These are phyloP conservation scores for Pterocles burchelli DNA, from an alignment of 2,113 vertebrate species.

Conservation along the genomic window DNA sequence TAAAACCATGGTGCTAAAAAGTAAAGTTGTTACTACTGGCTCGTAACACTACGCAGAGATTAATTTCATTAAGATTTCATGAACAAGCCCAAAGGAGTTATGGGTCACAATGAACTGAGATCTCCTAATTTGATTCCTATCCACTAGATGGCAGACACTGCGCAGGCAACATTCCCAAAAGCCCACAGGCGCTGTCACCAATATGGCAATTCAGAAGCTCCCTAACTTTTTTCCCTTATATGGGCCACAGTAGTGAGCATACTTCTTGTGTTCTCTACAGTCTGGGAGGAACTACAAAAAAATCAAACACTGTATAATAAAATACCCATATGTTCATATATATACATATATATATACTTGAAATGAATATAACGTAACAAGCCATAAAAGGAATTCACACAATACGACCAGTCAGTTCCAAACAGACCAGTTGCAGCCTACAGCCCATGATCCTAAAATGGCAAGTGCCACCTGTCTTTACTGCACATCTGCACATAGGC, in stretches of 20 bases:
- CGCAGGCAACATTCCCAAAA: accelerated
- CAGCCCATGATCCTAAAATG: background rate
- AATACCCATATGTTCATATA: background rate
- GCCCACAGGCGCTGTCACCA: too few species aligned
- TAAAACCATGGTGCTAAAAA: background rate
- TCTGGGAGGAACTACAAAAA: background rate
- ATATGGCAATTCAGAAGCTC: accelerated
- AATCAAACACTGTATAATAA: background rate
- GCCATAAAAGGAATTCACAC: background rate
- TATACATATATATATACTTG: background rate
- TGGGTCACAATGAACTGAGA: background rate
- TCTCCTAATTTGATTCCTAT: background rate
- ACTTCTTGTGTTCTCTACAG: accelerated
- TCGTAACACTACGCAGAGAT: background rate
- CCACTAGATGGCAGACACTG: conserved; percentile 24
- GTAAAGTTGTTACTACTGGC: background rate
- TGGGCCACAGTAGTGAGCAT: background rate
- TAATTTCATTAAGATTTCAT: background rate
- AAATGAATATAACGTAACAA: background rate
- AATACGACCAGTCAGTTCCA: background rate
- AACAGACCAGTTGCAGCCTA: background rate
- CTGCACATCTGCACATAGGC: background rate
- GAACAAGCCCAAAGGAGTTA: background rate
- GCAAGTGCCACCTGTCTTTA: background rate
- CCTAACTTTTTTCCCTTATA: background rate